Conservation (phyloP, 2,797 vertebrate species). For the Acridotheres tristis region DNA sequence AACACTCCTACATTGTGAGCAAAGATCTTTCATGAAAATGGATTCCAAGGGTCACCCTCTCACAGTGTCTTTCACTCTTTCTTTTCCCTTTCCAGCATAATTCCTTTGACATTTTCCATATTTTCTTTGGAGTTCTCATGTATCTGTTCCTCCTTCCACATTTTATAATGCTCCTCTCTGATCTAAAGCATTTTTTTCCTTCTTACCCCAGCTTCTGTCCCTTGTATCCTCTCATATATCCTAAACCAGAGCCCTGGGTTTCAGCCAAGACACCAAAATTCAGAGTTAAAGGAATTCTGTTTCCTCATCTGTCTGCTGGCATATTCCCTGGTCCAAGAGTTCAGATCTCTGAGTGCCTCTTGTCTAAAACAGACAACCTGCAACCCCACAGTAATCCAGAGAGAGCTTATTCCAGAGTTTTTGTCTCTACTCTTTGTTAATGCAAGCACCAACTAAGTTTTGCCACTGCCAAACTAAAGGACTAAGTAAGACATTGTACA, state of each 20-base stretch:
- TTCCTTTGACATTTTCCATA: background rate
- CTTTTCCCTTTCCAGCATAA: background rate
- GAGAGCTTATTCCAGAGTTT: background rate
- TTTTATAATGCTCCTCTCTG: background rate
- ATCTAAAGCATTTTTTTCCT: background rate
- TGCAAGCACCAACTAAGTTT: background rate
- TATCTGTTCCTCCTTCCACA: background rate
- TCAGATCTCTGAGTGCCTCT: background rate
- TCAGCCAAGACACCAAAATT: background rate
- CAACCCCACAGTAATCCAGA: background rate
- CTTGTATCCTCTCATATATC: background rate
- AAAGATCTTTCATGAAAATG: background rate
- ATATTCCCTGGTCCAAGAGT: background rate
- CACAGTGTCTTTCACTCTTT: background rate
- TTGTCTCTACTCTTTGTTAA: rapidly evolving
- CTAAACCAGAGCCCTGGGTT: background rate
- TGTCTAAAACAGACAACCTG: background rate
- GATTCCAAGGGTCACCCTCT: background rate
- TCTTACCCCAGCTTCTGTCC: background rate
- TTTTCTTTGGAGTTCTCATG: background rate
- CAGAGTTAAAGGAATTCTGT: background rate
- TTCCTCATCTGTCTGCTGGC: background rate
- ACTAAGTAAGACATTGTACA: background rate
- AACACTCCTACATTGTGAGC: background rate
- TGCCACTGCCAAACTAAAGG: background rate